Evolutionary conservation across 2,113 vertebrate genomes (phyloP).

Genomic region (Melanotaenia duboulayi): DNA sequence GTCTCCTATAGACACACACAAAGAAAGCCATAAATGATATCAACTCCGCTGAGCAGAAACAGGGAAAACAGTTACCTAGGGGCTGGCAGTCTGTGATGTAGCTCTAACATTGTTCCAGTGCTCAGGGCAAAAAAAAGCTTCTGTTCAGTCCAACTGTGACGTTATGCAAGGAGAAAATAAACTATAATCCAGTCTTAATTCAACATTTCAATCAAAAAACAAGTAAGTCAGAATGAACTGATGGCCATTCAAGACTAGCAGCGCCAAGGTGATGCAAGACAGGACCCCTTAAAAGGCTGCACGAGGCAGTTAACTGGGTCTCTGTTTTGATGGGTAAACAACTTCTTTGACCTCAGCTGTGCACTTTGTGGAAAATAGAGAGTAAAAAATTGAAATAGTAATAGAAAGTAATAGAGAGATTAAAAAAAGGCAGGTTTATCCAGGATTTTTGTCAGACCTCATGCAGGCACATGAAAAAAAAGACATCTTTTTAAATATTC

Average conservation of each 20-base stretch:
- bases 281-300: slow-evolving; percentile 25
- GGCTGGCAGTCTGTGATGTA: slow-evolving; percentile 57
- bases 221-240: slow-evolving; percentile 43
- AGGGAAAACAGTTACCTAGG: slow-evolving; percentile 61
- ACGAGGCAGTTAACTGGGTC: slow-evolving; percentile 29
- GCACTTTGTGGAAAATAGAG: slow-evolving; percentile 49
- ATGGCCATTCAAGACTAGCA: slow-evolving; percentile 51
- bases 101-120: slow-evolving; percentile 50
- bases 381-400: too few relatives aligned
- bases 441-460: slow-evolving; percentile 36
- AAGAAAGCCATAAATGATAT: slow-evolving; percentile 66
- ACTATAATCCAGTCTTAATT: slow-evolving; percentile 57
- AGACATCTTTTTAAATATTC: neutral
- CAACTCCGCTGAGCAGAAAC: slow-evolving; percentile 67
- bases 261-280: slow-evolving; percentile 39
- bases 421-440: slow-evolving; percentile 31
- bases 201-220: slow-evolving; percentile 58
- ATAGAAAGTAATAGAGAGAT: slow-evolving; percentile 20
- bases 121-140: slow-evolving; percentile 54
- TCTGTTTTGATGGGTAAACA: slow-evolving; percentile 33
- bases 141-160: slow-evolving; percentile 61
- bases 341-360: slow-evolving; percentile 36
- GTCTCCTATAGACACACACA: slow-evolving; percentile 63
- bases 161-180: slow-evolving; percentile 56
- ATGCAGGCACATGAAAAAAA: slow-evolving; percentile 35